Evolutionary conservation across 1,140 invertebrate species (phyloP), one percentile per base, ranked within the genome.

Genomic region (Drosophila pachea): DNA sequence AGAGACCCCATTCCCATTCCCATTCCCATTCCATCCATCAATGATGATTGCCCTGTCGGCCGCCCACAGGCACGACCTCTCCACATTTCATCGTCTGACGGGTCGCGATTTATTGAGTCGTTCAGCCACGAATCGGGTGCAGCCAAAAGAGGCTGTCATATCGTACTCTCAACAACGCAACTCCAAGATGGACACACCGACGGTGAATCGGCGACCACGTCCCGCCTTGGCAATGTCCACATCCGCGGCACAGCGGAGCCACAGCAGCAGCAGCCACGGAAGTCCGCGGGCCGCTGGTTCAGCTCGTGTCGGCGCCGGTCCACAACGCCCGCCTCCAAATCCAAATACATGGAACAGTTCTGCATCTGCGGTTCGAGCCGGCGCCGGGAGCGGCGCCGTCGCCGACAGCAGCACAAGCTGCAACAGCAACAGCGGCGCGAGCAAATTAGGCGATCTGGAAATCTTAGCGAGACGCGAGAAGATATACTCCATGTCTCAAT

Each of bases 101-200:
- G 89, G 89, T 71, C 88, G 86, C 67, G 89, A 89, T 87, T 89
- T 89, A 88, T 87, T 89, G 78, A 88, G 81, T 88, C 87, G 87
- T 79, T 86, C 88, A 70, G 79, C 84, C 72, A 86, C 74, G 75
- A 88, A 89, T 76, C 78, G 87, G 53, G 78, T 89, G 60, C 88
- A 89, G 72, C 88, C 89, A 88, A 89, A 86, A 89, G 89, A 89
- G 84, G 84, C 87, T 86, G 81, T 88, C 79, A 89, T 89, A 88
- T 89, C 88, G 77, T 89, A 86, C 81, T 89, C 76, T 82, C 89
- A 89, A 89, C 89, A 89, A 75, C 89, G 88, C 83, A 89, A 89
- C 86, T 89, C 89, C 72, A 89, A 89, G 86, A 89, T 89, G 88
- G 89, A 89, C 78, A 89, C 89, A 4, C 89, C 89, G 68, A 89